phyloP scores from a whole-genome alignment of 2,888 invertebrate genomes.

The Drosophila kambysellisi region DNA sequence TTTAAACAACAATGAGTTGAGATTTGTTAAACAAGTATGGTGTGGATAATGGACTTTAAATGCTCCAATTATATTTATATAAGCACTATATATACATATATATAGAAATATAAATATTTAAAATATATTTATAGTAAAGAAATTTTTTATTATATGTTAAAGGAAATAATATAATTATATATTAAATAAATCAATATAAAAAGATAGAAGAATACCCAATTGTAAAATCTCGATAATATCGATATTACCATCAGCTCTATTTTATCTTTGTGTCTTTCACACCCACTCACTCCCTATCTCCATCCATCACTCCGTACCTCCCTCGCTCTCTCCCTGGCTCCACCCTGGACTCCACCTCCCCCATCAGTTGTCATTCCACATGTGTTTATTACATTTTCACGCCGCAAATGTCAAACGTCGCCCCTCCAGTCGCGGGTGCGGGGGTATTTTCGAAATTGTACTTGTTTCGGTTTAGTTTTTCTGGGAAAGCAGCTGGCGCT shows the following conservation, averaged over 20 bases:
- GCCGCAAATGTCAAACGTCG: conserved; percentile 59
- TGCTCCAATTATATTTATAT: not conserved
- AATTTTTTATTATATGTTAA: not conserved
- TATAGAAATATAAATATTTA: not conserved
- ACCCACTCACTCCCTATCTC: conserved; percentile 8
- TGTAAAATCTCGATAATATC: not conserved
- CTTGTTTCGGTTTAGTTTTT: conserved; percentile 50
- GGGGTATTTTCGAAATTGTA: conserved; percentile 19
- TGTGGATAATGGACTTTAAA: not conserved
- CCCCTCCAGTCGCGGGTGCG: not conserved
- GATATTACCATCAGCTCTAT: not conserved
- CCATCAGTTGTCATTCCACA: conserved; percentile 56
- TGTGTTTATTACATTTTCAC: conserved; percentile 62
- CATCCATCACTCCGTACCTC: conserved; percentile 6
- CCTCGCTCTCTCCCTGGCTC: not conserved
- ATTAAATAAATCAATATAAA: not conserved
- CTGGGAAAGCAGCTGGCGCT: conserved; percentile 68
- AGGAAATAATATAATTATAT: not conserved
- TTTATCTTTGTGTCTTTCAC: not conserved
- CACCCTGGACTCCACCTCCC: not conserved
- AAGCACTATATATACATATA: not conserved
- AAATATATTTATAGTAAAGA: not conserved
- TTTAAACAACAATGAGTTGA: not conserved
- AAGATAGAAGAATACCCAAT: no score
- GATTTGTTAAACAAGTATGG: not conserved